Percentiles rank a stretch among this genome's conserved stretches.
phyloP scores from a whole-genome alignment of 2,888 invertebrate genomes.

The Drosophila stalkeri region DNA sequence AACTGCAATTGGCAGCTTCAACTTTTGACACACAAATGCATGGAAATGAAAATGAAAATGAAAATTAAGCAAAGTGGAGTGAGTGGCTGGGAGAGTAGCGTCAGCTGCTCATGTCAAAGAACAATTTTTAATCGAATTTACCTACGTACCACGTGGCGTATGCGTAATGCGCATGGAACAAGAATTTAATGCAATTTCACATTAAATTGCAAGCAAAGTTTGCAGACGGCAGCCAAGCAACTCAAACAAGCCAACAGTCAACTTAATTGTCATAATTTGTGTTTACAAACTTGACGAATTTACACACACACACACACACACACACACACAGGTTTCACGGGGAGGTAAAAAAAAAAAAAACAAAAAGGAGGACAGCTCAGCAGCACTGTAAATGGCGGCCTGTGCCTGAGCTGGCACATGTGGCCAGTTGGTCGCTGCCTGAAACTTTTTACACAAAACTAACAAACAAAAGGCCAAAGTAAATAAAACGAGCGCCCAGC shows the following conservation, averaged over 20 bases:
- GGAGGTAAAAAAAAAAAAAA: background rate
- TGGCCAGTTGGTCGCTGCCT: slow-evolving; percentile 50
- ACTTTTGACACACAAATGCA: slow-evolving; percentile 65
- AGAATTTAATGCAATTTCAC: slow-evolving; percentile 68
- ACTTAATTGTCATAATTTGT: slow-evolving; percentile 80
- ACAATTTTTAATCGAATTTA: slow-evolving; percentile 70
- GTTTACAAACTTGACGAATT: slow-evolving; percentile 81
- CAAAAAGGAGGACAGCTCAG: slow-evolving; percentile 2
- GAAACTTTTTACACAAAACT: slow-evolving; percentile 67
- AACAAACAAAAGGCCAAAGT: slow-evolving; percentile 75
- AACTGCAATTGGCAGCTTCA: slow-evolving; percentile 67
- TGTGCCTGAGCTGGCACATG: slow-evolving; percentile 43
- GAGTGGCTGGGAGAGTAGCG: background rate
- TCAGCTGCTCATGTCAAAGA: slow-evolving; percentile 47
- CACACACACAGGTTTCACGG: background rate
- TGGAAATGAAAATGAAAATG: slow-evolving; percentile 62
- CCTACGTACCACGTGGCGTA: slow-evolving; percentile 37
- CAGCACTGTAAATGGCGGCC: slow-evolving; percentile 9
- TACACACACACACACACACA: slow-evolving; percentile 40
- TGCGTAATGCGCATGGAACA: slow-evolving; percentile 44
- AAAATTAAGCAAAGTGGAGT: slow-evolving; percentile 39
- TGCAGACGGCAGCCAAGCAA: slow-evolving; percentile 50
- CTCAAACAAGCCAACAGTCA: slow-evolving; percentile 72
- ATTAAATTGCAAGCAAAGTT: slow-evolving; percentile 67
- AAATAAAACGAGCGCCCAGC: slow-evolving; percentile 63